These are phyloP conservation scores for Helicolenus hilgendorfi DNA, from an alignment of 2,797 vertebrate genomes.

Conservation along the genomic window DNA sequence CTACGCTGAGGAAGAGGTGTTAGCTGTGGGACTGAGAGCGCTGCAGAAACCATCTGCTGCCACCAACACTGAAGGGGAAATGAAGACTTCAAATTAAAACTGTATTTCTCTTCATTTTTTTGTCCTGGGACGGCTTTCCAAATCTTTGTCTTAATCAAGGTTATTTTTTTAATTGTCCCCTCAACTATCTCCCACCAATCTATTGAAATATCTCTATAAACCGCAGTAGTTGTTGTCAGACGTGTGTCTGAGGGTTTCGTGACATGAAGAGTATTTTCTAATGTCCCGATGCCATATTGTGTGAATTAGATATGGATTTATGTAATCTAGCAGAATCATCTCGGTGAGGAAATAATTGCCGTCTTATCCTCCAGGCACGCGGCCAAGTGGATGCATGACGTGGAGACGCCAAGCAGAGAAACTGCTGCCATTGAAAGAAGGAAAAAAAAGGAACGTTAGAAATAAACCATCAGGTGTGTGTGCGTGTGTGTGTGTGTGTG, in stretches of 20 bases:
- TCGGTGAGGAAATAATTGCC: conserved; percentile 75
- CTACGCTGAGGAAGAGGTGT: conserved; percentile 57
- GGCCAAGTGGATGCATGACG: conserved; percentile 75
- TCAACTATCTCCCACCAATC: neutral
- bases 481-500: conserved; percentile 33
- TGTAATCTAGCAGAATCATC: conserved; percentile 77
- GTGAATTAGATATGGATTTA: conserved; percentile 75
- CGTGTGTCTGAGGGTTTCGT: conserved; percentile 16
- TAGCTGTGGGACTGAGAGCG: conserved; percentile 68
- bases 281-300: conserved; percentile 39
- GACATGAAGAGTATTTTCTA: conserved; percentile 24
- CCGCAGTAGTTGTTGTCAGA: conserved; percentile 12
- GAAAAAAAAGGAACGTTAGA: neutral
- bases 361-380: conserved; percentile 71
- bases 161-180: conserved; percentile 3
- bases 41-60: conserved; percentile 75
- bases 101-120: conserved; percentile 16
- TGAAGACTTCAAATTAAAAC: conserved; percentile 69
- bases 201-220: neutral
- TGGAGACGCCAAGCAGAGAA: conserved; percentile 63
- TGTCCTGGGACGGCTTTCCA: neutral
- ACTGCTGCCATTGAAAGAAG: conserved; percentile 51
- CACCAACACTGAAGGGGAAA: conserved; percentile 62
- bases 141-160: conserved; percentile 49
- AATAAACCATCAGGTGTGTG: conserved; percentile 55